Base-by-base conservation (phyloP, 2,797 vertebrate genomes). In the Parotocinclus haroldoi region DNA sequence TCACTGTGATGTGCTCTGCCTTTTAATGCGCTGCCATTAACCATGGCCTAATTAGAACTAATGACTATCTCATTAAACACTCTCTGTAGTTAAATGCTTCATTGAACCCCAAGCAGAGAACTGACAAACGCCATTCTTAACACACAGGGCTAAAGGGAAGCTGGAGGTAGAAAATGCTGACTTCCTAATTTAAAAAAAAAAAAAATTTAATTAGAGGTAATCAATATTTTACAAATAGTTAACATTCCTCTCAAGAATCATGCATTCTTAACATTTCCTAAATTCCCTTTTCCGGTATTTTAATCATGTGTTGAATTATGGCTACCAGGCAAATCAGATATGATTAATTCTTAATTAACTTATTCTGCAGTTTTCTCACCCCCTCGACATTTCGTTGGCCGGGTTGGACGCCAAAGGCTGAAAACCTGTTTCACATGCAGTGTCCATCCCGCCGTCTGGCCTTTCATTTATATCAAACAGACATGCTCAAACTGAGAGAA, bases 261-360 rank as follows among this genome's bases (percentile, higher is more conserved):
- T 96, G 86, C 96, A 96, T 98, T 93, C 88, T 97, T 96, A 91
- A 98, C 93, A 91, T 63, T 52, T 50, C 13, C 39, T 18, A 51
- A 74, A 84, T 85, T 68, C 71, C 85, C 83, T 81, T 76, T 62
- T 87, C 85, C 87, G 89, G 91, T 90, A 91, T 91, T 94, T 90
- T 79, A 87, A 81, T 86, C 83, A 84, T 82, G 66, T 66, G 82
- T 80, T 89, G 70, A 64, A 65, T 94, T 92, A 89, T 88, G 90
- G 93, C 92, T 94, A 96, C 96, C 94, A 93, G 92, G 92, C 89
- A 91, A 93, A 94, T 95, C 93, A 92, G 88, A 92, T 86, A 84
- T 88, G 90, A 95, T 96, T 93, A 96, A 95, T 95, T 90, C 93
- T 92, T 85, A 91, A 91, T 88, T 82, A 51, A 87, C 83, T 73